Evolutionary conservation across 2,113 vertebrate genomes (phyloP), one percentile per base, ranked within the genome.

Genomic region (Prionailurus viverrinus): DNA sequence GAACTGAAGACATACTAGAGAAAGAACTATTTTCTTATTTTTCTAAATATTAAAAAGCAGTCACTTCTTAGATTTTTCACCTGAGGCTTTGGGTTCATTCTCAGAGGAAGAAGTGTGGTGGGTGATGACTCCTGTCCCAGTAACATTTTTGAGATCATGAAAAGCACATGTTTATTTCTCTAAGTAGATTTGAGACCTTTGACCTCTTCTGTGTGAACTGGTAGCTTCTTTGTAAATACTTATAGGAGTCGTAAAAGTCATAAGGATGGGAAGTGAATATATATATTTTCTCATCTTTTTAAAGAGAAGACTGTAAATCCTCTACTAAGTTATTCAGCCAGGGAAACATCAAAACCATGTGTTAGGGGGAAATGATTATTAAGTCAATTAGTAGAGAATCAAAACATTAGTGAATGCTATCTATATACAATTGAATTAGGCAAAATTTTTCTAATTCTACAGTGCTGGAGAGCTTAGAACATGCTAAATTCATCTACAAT

Each of bases 151-250:
- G 25, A 88, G 45, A 78, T 73, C 48, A 91, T 81, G 41, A 90
- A 79, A 86, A 36, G 31, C 36, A 95, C 27, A 58, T 76, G 11
- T 96, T 85, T 96, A 53, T 89, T 79, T 97, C 94, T 88, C 55
- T 33, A 86, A 91, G 31, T 41, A 93, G 27, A 80, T 4, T 23
- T 23, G 19, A 92, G 36, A 87, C 48, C 76, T 97, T 81, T 65
- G 65, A 27, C n/a, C 82, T 90, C 31, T 39, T 63, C 65, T 39
- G 14, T 69, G 36, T 88, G 66, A 87, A 78, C 65, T 81, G n/a
- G 12, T 53, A 93, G 31, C 48, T 83, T 84, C 39, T 89, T 85
- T 78, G 39, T 93, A 82, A 96, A 87, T 71, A 97, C 74, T 84
- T 95, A 36, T 55, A 93, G 19, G 7, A n/a, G 89, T 76, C 53